Evolutionary conservation across 2,113 vertebrate genomes (phyloP).

Genomic region (Apistogramma diplotaenia): DNA sequence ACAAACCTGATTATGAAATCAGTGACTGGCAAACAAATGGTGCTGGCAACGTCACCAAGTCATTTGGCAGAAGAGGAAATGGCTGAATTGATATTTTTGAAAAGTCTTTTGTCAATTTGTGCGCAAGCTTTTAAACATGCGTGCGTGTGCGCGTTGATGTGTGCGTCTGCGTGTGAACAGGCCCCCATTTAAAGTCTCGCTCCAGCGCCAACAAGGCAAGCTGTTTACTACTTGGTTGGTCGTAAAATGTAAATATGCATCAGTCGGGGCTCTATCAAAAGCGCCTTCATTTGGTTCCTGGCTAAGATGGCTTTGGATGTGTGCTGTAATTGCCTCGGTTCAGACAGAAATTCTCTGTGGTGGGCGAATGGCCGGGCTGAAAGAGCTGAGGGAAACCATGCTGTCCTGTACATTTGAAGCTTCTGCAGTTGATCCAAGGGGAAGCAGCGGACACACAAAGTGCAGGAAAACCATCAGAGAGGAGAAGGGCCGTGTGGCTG

Average conservation of each 20-base stretch:
- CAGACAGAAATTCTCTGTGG: constrained; percentile 66
- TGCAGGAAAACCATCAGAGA: constrained; percentile 34
- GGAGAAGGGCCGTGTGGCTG: background rate
- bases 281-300: constrained; percentile 63
- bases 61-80: background rate
- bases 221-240: constrained; percentile 72
- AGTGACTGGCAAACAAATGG: constrained; percentile 36
- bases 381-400: constrained; percentile 58
- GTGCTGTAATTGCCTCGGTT: constrained; percentile 56
- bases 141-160: background rate
- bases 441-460: constrained; percentile 36
- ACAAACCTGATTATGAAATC: constrained; percentile 69
- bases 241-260: constrained; percentile 72
- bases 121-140: background rate
- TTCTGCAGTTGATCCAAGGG: constrained; percentile 52
- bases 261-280: constrained; percentile 66
- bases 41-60: background rate
- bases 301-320: constrained; percentile 52
- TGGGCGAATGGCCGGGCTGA: constrained; percentile 31
- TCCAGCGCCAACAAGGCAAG: constrained; percentile 60
- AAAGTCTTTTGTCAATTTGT: constrained; percentile 2
- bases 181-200: constrained; percentile 46
- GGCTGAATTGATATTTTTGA: background rate
- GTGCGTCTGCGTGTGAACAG: constrained; percentile 40
- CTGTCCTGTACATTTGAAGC: constrained; percentile 59